Evolutionary conservation across 2,888 invertebrate genomes (phyloP), one percentile per base, ranked within the genome.

Genomic region (Chaetogeoica ovagalla): DNA sequence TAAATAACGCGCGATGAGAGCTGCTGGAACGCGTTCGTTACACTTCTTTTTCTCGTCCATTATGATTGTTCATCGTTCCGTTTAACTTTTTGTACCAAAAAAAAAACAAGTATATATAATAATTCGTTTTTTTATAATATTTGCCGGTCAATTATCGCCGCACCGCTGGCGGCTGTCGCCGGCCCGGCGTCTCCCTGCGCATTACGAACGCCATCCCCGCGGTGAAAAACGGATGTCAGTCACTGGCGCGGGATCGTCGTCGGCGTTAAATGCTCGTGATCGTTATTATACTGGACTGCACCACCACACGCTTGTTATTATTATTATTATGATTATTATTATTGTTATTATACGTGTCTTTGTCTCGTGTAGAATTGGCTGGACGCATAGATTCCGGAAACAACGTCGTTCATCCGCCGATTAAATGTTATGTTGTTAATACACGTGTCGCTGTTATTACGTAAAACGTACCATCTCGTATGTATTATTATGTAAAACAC

Each of bases 1-100:
- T n/a, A n/a, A n/a, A 30, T 30, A 30, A 30, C 43, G 43, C 43
- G 9, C 43, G 9, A 43, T 30, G 30, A 68, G 66, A 77, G 63
- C 79, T 39, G 37, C n/a, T n/a, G n/a, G n/a, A n/a, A 9, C 71
- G 65, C 57, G 23, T 30, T 60, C 30, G 4, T 30, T 30, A 30
- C 30, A 4, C 30, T 30, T 30, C 30, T 30, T 30, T 30, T 30
- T 30, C 9, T n/a, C 48, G 9, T 55, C 71, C 63, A 79, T 79
- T 79, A 65, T 79, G 63, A 71, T 79, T 79, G 79, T 55, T 79
- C 79, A 79, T 79, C 55, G 79, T 79, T 79, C 79, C 79, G 57
- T 79, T 79, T 71, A 79, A 71, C 55, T 71, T 79, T 71, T 21
- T 17, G 48, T 19, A 70, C 37, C 65, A 2, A 30, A 30, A 30